Base-by-base conservation (phyloP, 2,113 vertebrate species). In the Phylloscopus trochiloides region DNA sequence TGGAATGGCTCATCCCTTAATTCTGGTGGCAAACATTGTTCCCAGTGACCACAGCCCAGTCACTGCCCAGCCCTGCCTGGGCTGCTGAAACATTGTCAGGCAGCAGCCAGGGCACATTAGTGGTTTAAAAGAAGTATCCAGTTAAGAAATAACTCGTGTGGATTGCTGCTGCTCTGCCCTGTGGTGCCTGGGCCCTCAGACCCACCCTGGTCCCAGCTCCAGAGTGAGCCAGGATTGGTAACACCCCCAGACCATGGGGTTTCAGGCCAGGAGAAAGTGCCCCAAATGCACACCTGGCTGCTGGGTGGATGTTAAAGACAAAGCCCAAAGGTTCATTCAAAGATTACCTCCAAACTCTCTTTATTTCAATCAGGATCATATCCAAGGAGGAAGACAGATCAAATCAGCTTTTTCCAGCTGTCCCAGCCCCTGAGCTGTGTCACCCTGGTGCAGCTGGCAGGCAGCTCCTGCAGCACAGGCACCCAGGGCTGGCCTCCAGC, bases 361-460 rank as follows among this genome's bases (percentile, higher is more conserved):
- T 67, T 67, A 45, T 75, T 87, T 87, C 57, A 61, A 14, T 28
- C 45, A 54, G 31, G 28, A 8, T 57, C 52, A 36, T 3, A 57
- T 31, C 73, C 55, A 72, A 48, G 55, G 68, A 74, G 32, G 38
- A 12, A 38, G 21, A 24, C 3, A 9, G 38, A 61, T 9, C 14
- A 3, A 43, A 43, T 55, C 6, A 25, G 17, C 36, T 29, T 62
- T 40, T 48, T 4, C 25, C 66, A 82, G 70, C 50, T 78, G 65
- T 54, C 34, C 61, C 65, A 65, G 6, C 21, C 1, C 1, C 13
- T 1, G 28, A 75, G 62, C 84, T 79, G 61, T 40, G 57, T 40
- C 62, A 7, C 14, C 24, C 65, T 2, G 0, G 38, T 19, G 40
- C 65, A 63, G 57, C 2, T 17, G n/a, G 2, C 1, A 7, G 20